Evolutionary conservation across 2,888 invertebrate species (phyloP).

Genomic region (Scaptomyza polygonia): DNA sequence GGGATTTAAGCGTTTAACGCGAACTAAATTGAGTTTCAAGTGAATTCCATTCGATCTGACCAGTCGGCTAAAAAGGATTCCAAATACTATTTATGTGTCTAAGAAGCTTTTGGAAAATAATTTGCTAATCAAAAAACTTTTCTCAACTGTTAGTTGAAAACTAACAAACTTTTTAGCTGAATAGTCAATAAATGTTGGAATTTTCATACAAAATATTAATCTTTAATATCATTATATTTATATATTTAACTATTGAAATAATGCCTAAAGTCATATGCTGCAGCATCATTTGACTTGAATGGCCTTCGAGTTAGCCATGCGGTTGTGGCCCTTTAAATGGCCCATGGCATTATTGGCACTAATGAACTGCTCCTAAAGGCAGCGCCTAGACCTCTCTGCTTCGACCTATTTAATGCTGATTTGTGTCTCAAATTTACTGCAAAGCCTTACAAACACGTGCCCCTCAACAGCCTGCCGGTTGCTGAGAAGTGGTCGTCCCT

Average conservation of each 20-base stretch:
- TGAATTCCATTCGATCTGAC: slow-evolving; percentile 21
- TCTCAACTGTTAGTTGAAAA: too few species aligned
- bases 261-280: slow-evolving; percentile 6
- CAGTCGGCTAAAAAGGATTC: neutral
- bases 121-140: neutral
- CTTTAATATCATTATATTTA: too few species aligned
- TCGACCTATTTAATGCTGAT: slow-evolving; percentile 64
- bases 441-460: slow-evolving; percentile 33
- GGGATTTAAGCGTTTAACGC: slow-evolving; percentile 42
- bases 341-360: slow-evolving; percentile 48
- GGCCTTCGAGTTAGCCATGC: slow-evolving; percentile 28
- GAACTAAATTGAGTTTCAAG: slow-evolving; percentile 50
- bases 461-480: neutral
- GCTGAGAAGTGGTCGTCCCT: neutral
- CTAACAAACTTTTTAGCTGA: too few species aligned
- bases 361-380: slow-evolving; percentile 55
- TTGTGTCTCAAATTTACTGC: slow-evolving; percentile 60
- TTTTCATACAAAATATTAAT: too few species aligned
- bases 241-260: neutral
- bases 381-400: neutral
- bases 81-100: neutral
- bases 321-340: slow-evolving; percentile 49
- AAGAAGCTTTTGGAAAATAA: neutral
- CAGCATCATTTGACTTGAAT: slow-evolving; percentile 23
- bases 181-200: too few species aligned